A percentile compares a stretch with the other conserved stretches of the same genome.
phyloP scores from a whole-genome alignment of 2,888 invertebrate genomes.

The Lamproptera curius region DNA sequence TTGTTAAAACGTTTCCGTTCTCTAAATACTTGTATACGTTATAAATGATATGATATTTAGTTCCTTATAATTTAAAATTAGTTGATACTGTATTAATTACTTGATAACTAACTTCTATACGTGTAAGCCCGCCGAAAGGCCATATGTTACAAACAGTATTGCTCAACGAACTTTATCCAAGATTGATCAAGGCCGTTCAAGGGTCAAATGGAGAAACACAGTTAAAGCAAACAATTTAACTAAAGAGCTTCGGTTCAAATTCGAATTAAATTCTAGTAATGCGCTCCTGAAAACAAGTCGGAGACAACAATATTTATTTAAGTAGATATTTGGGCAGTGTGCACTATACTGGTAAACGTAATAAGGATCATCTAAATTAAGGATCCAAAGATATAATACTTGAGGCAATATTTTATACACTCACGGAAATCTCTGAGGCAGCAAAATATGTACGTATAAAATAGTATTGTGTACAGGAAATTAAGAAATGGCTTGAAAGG shows the following conservation, averaged over 20 bases:
- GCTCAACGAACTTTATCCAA: background rate
- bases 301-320: background rate
- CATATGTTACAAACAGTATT: no score
- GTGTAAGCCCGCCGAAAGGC: no score
- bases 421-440: background rate
- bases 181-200: conserved; percentile 16
- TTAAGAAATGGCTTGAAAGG: no score
- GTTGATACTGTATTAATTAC: no score
- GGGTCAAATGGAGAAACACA: conserved; percentile 7
- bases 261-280: conserved; percentile 4
- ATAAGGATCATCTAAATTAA: background rate
- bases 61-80: no score
- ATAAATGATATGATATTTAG: no score
- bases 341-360: background rate
- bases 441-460: background rate
- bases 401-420: background rate
- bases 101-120: no score
- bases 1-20: no score
- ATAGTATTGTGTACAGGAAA: no score
- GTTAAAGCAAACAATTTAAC: background rate
- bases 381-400: background rate
- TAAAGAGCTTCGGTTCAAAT: conserved; percentile 4
- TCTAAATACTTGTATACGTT: no score
- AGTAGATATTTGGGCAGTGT: conserved; percentile 9
- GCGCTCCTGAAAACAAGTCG: background rate